Base-by-base conservation (phyloP, 2,113 vertebrate genomes). In the Seriola quinqueradiata region DNA sequence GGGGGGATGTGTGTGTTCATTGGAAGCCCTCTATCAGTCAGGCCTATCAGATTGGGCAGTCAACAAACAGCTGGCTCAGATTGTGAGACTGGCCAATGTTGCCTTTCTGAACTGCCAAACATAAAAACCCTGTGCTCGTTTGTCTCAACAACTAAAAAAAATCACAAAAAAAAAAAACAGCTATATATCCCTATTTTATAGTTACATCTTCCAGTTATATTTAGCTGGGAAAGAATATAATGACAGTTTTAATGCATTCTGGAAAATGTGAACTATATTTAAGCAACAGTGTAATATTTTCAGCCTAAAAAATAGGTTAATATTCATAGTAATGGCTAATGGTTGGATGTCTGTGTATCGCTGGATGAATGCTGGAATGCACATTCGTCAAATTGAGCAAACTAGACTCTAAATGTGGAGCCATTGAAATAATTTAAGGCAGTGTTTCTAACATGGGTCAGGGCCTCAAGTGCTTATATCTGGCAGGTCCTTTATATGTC, bases 1-100 rank as follows among this genome's bases (percentile, higher is more conserved):
- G 6, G 38, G n/a, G 66, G 74, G 19, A 5, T 79, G 36, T 63
- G 25, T 73, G 69, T 70, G 72, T 77, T 50, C 6, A 57, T 23
- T 87, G 23, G 80, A 85, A 69, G 64, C 78, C 55, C 16, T 50
- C 67, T 68, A 74, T 77, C 87, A 87, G 70, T 82, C 60, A 63
- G 54, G 38, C 55, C 75, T 65, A 88, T 89, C 89, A 87, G 83
- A 85, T 59, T 23, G 73, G 79, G 42, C 81, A 77, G 59, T 77
- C 84, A 77, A 64, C 72, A 75, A 81, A 70, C 73, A 75, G 77
- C 87, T 89, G 77, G 84, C 79, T 83, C 73, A 66, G 57, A 83
- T 61, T 83, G 75, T 70, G 80, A 50, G 65, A 78, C 69, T 75
- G 72, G 76, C 59, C 83, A 73, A 36, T 81, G 63, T 40, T 66